These are phyloP conservation scores for Dolomedes plantarius DNA, from an alignment of 2,888 invertebrate genomes.

Conservation along the genomic window DNA sequence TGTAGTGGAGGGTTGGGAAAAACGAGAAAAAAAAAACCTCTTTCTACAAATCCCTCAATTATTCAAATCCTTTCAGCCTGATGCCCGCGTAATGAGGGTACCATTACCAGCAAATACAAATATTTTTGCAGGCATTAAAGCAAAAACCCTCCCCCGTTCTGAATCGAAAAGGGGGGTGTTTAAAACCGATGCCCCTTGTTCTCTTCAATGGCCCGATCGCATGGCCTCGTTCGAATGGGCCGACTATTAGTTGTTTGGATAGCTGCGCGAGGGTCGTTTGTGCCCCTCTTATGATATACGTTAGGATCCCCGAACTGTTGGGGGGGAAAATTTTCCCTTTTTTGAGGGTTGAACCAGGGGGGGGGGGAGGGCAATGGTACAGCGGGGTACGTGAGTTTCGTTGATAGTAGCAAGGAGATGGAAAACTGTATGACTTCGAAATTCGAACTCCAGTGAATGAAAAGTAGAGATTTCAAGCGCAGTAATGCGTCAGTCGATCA, in stretches of 20 bases:
- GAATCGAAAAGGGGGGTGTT: neutral
- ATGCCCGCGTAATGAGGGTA: constrained; percentile 23
- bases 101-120: constrained; percentile 45
- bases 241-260: constrained; percentile 28
- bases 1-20: no score
- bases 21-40: no score
- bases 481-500: no score
- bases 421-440: no score
- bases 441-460: no score
- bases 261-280: constrained; percentile 15
- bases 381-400: no score
- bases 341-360: neutral
- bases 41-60: no score
- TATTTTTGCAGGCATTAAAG: constrained; percentile 25
- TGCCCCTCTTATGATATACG: neutral
- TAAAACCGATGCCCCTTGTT: constrained; percentile 18
- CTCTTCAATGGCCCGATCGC: constrained; percentile 9
- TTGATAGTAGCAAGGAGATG: no score
- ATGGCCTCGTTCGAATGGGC: constrained; percentile 19
- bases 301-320: neutral
- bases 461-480: no score
- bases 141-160: neutral
- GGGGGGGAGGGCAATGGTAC: no score
- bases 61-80: constrained; percentile 27
- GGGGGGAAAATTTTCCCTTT: neutral